These are phyloP conservation scores for Drosophila planitibia DNA, from an alignment of 2,888 invertebrate species.

Conservation along the genomic window DNA sequence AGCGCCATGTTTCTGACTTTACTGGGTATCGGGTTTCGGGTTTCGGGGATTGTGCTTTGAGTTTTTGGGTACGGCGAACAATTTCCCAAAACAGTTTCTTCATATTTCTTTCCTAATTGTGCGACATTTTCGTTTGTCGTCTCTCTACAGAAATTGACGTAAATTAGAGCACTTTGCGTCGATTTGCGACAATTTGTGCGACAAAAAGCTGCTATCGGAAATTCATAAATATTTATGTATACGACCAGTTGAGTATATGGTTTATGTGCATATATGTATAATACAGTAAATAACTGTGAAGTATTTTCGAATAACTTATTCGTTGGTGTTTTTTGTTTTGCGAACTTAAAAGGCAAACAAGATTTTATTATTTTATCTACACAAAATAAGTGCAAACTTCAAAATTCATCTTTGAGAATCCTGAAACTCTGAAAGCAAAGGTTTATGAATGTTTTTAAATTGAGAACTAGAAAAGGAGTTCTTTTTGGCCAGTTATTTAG, in stretches of 20 bases:
- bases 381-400: neutral
- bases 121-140: slow-evolving; percentile 60
- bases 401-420: neutral
- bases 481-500: neutral
- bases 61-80: slow-evolving; percentile 35
- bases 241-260: slow-evolving; percentile 40
- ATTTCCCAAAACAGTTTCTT: slow-evolving; percentile 52
- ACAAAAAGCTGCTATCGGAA: slow-evolving; percentile 60
- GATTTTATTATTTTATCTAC: neutral
- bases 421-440: neutral
- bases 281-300: neutral
- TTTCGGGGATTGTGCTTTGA: neutral
- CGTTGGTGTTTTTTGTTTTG: neutral
- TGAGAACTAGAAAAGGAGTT: neutral
- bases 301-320: slow-evolving; percentile 12
- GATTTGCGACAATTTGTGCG: slow-evolving; percentile 72
- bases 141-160: slow-evolving; percentile 70
- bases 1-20: slow-evolving; percentile 35
- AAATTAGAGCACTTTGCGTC: slow-evolving; percentile 78
- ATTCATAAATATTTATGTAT: slow-evolving; percentile 75
- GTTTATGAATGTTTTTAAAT: neutral
- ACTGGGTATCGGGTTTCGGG: neutral
- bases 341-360: neutral
- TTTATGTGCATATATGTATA: slow-evolving; percentile 35
- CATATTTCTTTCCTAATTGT: slow-evolving; percentile 78